Percentiles rank a stretch among this genome's conserved stretches.
These are phyloP conservation scores for Sycophila sp. DNA, from an alignment of 1,140 invertebrate species.

Conservation along the genomic window DNA sequence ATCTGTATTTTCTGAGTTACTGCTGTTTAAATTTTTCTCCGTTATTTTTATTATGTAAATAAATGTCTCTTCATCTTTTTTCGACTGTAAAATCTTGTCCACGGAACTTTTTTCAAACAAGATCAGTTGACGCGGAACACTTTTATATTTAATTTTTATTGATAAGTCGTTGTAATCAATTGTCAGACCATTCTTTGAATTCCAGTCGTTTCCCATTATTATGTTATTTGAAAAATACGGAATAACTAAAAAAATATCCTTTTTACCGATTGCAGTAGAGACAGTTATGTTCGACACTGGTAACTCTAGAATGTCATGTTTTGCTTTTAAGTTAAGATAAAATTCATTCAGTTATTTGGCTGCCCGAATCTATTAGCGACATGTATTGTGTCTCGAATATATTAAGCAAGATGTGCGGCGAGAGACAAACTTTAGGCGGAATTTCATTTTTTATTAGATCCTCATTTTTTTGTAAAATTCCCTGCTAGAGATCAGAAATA, in stretches of 20 bases:
- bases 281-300: no score
- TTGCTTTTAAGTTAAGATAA: neutral
- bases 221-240: neutral
- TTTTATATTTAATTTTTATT: neutral
- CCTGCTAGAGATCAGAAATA: no score
- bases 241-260: neutral
- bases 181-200: neutral
- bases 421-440: no score
- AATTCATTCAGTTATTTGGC: no score
- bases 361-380: neutral
- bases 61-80: neutral
- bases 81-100: neutral
- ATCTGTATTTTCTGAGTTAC: neutral
- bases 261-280: neutral
- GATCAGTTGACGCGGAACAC: neutral
- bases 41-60: neutral
- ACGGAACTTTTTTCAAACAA: neutral
- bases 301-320: neutral
- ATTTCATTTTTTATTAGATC: no score
- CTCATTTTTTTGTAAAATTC: no score
- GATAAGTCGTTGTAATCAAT: no score
- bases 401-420: no score
- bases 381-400: neutral
- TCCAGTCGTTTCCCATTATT: constrained; percentile 3
- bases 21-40: neutral